Conservation (phyloP, 2,797 vertebrate species). For the Brotula barbata region DNA sequence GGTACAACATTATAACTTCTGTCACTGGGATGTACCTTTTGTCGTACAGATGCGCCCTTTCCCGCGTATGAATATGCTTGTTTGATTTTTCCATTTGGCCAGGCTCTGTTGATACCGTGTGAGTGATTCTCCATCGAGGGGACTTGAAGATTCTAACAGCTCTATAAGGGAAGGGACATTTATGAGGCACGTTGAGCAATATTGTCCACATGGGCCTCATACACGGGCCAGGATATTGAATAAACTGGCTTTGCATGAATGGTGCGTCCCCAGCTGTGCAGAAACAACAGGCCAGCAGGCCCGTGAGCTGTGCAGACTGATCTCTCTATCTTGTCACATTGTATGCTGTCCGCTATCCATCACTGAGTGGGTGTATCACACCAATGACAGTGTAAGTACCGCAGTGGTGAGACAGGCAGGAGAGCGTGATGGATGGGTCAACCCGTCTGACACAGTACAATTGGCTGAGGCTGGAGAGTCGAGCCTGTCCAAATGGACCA, state of each 20-base stretch:
- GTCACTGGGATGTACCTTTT: slow-evolving; percentile 45
- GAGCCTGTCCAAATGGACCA: slow-evolving; percentile 70
- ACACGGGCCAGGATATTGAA: slow-evolving; percentile 54
- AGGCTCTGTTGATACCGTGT: slow-evolving; percentile 45
- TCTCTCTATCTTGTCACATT: slow-evolving; percentile 72
- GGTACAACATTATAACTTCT: slow-evolving; percentile 56
- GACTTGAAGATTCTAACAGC: slow-evolving; percentile 56
- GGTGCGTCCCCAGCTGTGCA: slow-evolving; percentile 50
- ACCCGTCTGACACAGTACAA: slow-evolving; percentile 52
- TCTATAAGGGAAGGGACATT: slow-evolving; percentile 46
- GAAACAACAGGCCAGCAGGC: slow-evolving; percentile 40
- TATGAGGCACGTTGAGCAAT: slow-evolving; percentile 47
- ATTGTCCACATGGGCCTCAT: slow-evolving; percentile 56
- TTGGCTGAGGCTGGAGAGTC: slow-evolving; percentile 59
- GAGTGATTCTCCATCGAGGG: slow-evolving; percentile 37
- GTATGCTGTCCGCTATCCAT: slow-evolving; percentile 70
- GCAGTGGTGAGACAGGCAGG: slow-evolving; percentile 60
- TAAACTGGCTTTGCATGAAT: slow-evolving; percentile 51
- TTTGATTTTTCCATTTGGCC: slow-evolving; percentile 44
- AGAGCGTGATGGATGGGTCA: slow-evolving; percentile 71
- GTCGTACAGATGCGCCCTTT: slow-evolving; percentile 32
- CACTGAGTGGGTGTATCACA: slow-evolving; percentile 64
- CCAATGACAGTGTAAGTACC: slow-evolving; percentile 69
- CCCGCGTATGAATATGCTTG: slow-evolving; percentile 22
- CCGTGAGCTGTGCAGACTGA: slow-evolving; percentile 59